Conservation (phyloP, 2,888 invertebrate species). For the Hanleya hanleyi region DNA sequence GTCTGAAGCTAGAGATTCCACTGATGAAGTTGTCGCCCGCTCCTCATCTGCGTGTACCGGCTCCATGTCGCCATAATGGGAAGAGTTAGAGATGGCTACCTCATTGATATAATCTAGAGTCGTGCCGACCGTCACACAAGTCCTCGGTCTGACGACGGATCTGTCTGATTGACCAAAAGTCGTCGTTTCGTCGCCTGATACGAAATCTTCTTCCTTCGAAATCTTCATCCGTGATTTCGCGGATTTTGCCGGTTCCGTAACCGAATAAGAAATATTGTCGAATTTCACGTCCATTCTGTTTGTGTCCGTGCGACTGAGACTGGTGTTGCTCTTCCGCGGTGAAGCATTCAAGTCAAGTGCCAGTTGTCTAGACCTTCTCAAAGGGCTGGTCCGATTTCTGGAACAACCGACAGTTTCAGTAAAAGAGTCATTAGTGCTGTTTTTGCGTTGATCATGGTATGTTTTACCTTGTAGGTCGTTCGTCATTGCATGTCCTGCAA, state of each 20-base stretch:
- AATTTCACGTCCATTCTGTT: not conserved
- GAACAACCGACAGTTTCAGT: not conserved
- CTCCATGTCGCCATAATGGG: slow-evolving; percentile 13
- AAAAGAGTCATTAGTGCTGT: not conserved
- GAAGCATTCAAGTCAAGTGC: not conserved
- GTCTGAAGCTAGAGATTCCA: slow-evolving; percentile 25
- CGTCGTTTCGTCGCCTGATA: too few relatives aligned
- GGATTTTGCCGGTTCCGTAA: not conserved
- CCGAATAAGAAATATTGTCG: not conserved
- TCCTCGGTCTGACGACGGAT: slow-evolving; percentile 29
- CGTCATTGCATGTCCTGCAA: too few relatives aligned
- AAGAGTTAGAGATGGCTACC: not conserved
- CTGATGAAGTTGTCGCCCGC: slow-evolving; percentile 29
- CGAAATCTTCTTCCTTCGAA: too few relatives aligned
- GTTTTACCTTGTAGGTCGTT: too few relatives aligned
- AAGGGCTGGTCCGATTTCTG: not conserved
- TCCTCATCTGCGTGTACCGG: too few relatives aligned
- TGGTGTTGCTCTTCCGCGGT: not conserved
- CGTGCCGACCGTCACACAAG: slow-evolving; percentile 36
- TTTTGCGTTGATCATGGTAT: too few relatives aligned
- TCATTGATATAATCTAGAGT: slow-evolving; percentile 25
- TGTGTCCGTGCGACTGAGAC: not conserved
- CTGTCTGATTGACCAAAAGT: too few relatives aligned
- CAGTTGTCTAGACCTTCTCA: not conserved
- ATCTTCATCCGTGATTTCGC: too few relatives aligned